These are phyloP conservation scores for Nomia melanderi DNA, from an alignment of 1,140 invertebrate genomes.

Conservation along the genomic window DNA sequence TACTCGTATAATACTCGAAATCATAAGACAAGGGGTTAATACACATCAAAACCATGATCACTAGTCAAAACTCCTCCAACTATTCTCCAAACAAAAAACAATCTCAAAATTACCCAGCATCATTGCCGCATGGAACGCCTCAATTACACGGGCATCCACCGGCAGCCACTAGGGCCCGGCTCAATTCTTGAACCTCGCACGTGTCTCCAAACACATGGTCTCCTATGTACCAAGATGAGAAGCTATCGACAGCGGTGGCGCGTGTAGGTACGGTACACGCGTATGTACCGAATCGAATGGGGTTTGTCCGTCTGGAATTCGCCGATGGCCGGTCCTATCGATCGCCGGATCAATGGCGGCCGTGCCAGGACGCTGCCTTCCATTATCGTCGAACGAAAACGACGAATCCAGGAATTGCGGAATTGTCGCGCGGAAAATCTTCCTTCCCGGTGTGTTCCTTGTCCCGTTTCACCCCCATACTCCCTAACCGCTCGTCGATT, in stretches of 20 bases:
- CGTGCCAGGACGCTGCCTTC: constrained; percentile 22
- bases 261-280: constrained; percentile 23
- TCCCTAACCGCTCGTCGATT: too few relatives aligned
- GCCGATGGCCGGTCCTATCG: constrained; percentile 42
- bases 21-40: too few relatives aligned
- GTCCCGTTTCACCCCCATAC: not conserved
- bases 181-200: not conserved
- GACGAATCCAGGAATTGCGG: constrained; percentile 6
- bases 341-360: constrained; percentile 41
- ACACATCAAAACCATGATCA: too few relatives aligned
- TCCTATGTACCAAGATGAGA: not conserved
- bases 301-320: constrained; percentile 40
- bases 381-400: constrained; percentile 1
- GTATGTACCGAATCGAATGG: constrained; percentile 23
- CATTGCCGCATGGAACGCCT: too few relatives aligned
- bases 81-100: too few relatives aligned
- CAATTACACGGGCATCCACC: not conserved
- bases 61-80: too few relatives aligned
- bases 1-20: too few relatives aligned
- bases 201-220: not conserved
- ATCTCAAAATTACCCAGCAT: too few relatives aligned
- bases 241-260: constrained; percentile 11
- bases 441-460: not conserved
- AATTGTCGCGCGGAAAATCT: constrained; percentile 8
- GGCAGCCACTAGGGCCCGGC: too few relatives aligned